A percentile compares a stretch with the other conserved stretches of the same genome.
phyloP scores from a whole-genome alignment of 2,113 vertebrate genomes.

The Sakesphorus luctuosus region DNA sequence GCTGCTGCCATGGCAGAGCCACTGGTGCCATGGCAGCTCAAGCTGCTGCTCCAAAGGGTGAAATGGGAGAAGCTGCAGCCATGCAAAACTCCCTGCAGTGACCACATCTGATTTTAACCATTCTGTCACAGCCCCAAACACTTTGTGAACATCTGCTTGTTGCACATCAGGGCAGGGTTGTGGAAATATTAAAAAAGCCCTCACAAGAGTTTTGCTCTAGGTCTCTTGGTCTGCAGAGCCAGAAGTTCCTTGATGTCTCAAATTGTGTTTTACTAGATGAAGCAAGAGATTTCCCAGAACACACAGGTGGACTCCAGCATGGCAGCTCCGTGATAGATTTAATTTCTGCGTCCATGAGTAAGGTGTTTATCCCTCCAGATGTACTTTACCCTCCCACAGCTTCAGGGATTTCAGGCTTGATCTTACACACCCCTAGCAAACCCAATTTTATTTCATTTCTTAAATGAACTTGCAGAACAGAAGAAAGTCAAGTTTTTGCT shows the following conservation, averaged over 20 bases:
- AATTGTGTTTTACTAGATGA: background rate
- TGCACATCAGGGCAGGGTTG: background rate
- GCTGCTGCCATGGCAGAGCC: background rate
- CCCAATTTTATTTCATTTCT: background rate
- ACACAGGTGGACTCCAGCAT: background rate
- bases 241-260: background rate
- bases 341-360: background rate
- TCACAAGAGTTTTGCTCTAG: background rate
- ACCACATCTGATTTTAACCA: fast-evolving
- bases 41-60: background rate
- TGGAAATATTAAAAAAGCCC: background rate
- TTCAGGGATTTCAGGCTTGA: background rate
- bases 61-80: constrained; percentile 31
- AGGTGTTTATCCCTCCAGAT: constrained; percentile 2
- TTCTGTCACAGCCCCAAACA: background rate
- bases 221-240: background rate
- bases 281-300: background rate
- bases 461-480: background rate
- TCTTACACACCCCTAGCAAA: background rate
- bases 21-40: background rate
- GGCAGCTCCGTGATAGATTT: background rate
- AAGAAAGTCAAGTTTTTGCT: background rate
- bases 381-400: constrained; percentile 9
- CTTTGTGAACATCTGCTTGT: background rate
- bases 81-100: background rate